phyloP scores from a whole-genome alignment of 1,140 invertebrate species.

The Brachionus asplanchnoidis region DNA sequence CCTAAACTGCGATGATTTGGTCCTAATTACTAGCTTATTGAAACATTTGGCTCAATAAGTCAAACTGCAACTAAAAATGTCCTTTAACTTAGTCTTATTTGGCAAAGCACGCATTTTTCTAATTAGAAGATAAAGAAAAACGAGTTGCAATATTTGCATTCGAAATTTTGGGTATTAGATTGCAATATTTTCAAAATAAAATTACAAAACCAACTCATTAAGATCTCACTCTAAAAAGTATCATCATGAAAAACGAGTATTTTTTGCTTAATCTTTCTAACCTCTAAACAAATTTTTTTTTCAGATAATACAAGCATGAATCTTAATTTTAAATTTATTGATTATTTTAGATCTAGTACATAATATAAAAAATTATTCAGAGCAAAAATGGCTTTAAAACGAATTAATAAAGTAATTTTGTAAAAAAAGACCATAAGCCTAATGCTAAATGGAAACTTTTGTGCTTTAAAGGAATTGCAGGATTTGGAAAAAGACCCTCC shows the following conservation, averaged over 20 bases:
- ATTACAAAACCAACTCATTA: neutral
- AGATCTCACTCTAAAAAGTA: neutral
- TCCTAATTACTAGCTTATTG: neutral
- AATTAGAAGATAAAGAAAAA: neutral
- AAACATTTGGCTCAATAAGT: neutral
- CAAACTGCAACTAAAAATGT: neutral
- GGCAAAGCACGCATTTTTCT: neutral
- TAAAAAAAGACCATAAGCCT: neutral
- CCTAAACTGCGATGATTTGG: neutral
- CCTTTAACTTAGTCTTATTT: neutral
- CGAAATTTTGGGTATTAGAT: neutral
- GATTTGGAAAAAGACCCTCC: slow-evolving; percentile 56
- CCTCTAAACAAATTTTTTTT: neutral
- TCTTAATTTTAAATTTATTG: neutral
- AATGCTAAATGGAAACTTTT: neutral
- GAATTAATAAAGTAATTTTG: slow-evolving; percentile 41
- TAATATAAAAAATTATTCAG: neutral
- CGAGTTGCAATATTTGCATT: neutral
- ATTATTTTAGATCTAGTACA: neutral
- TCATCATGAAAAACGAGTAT: neutral
- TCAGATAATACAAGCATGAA: neutral
- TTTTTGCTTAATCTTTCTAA: neutral
- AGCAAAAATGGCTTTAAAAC: slow-evolving; percentile 40
- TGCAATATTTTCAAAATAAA: neutral
- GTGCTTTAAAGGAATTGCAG: slow-evolving; percentile 43